Conservation (phyloP, 2,888 invertebrate species). For the Drosophila barbarae region DNA sequence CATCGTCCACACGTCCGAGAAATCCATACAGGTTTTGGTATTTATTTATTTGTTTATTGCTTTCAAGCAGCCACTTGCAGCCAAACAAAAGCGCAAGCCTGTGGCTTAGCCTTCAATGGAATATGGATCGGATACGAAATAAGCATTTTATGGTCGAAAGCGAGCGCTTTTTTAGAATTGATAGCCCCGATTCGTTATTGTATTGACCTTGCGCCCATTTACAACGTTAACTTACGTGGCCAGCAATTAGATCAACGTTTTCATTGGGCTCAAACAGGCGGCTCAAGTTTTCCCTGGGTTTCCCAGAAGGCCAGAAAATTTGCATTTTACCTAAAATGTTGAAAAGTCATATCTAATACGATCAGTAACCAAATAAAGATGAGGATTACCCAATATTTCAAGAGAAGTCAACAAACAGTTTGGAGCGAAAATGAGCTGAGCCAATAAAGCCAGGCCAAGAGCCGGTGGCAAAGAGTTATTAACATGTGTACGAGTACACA, state of each 20-base stretch:
- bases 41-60: conserved; percentile 16
- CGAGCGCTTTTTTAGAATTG: conserved; percentile 29
- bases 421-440: conserved; percentile 55
- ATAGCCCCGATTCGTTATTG: conserved; percentile 16
- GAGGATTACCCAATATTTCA: conserved; percentile 49
- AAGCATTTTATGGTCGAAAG: conserved; percentile 24
- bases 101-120: conserved; percentile 20
- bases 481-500: conserved; percentile 35
- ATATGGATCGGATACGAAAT: conserved; percentile 27
- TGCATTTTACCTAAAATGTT: conserved; percentile 10
- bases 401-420: conserved; percentile 52
- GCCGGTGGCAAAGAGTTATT: conserved; percentile 36
- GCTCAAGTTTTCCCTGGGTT: conserved; percentile 16
- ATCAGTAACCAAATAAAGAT: conserved; percentile 39
- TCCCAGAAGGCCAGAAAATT: conserved; percentile 27
- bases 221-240: conserved; percentile 20
- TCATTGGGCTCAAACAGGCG: conserved; percentile 31
- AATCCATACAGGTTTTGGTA: conserved; percentile 13
- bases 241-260: conserved; percentile 53
- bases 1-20: background rate
- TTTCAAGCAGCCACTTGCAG: conserved; percentile 17
- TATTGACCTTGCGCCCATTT: conserved; percentile 36
- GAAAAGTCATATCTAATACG: background rate
- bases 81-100: conserved; percentile 19
- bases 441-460: conserved; percentile 50